A percentile compares a stretch with the other conserved stretches of the same genome.
Conservation (phyloP, 2,113 vertebrate genomes). For the Oryzias curvinotus region DNA sequence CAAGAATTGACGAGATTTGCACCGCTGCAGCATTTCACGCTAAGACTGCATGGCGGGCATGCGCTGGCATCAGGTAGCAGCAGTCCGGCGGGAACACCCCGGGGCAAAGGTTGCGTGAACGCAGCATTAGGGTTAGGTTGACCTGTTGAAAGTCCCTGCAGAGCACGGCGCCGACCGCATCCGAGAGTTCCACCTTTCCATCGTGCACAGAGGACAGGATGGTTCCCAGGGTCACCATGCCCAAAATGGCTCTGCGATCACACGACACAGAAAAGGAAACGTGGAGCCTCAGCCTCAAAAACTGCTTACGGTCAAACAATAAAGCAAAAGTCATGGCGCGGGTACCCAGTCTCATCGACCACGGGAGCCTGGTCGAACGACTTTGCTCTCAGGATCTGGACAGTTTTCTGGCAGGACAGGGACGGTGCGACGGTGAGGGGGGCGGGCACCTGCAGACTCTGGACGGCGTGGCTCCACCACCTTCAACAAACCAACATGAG, state of each 20-base stretch:
- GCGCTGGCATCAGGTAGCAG: too few relatives aligned
- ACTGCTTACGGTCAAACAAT: neutral
- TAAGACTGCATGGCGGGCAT: too few relatives aligned
- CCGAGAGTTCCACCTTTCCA: conserved; percentile 82
- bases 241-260: conserved; percentile 79
- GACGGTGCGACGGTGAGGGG: conserved; percentile 83
- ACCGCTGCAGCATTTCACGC: too few relatives aligned
- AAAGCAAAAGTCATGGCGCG: neutral
- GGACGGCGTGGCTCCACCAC: conserved; percentile 89
- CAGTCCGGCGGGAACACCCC: too few relatives aligned
- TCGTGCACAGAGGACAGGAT: conserved; percentile 85
- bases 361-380: conserved; percentile 90
- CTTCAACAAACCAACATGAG: conserved; percentile 53
- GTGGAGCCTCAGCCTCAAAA: neutral
- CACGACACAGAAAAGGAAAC: neutral
- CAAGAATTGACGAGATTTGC: too few relatives aligned
- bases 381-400: conserved; percentile 86
- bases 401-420: conserved; percentile 82
- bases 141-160: conserved; percentile 89
- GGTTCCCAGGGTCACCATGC: conserved; percentile 87
- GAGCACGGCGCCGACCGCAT: conserved; percentile 81
- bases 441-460: conserved; percentile 80
- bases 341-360: conserved; percentile 83
- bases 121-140: neutral
- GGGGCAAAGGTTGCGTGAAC: too few relatives aligned